A percentile compares a stretch with the other conserved stretches of the same genome.
Conservation (phyloP, 1,140 invertebrate species). For the Xylocopa sonorina region DNA sequence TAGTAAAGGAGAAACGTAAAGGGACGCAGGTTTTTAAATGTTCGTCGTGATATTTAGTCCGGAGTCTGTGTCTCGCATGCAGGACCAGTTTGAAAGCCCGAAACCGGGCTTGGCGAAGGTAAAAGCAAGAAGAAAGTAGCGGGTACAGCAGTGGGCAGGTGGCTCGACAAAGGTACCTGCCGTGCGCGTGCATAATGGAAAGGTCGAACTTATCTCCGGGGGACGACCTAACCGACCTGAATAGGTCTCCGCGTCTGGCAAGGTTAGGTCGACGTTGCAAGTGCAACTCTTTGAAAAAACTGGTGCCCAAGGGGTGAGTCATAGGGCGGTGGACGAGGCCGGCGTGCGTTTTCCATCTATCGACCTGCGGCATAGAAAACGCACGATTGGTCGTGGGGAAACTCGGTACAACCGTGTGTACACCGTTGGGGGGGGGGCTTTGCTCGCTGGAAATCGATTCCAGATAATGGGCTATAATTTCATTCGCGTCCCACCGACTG, state of each 20-base stretch:
- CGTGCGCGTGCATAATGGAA: slow-evolving; percentile 21
- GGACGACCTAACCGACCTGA: slow-evolving; percentile 21
- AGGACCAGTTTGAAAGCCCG: neutral
- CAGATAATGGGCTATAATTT: slow-evolving; percentile 57
- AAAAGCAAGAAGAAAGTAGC: slow-evolving; percentile 27
- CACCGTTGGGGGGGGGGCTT: neutral
- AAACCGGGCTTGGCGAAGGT: neutral
- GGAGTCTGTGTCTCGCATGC: neutral
- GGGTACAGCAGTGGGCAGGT: neutral
- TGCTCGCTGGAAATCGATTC: slow-evolving; percentile 46
- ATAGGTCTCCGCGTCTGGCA: slow-evolving; percentile 13
- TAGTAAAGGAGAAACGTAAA: neutral
- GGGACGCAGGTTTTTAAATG: neutral
- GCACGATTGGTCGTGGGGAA: slow-evolving; percentile 40
- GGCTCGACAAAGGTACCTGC: neutral
- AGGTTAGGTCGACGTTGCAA: slow-evolving; percentile 43
- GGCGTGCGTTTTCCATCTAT: slow-evolving; percentile 56
- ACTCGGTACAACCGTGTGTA: slow-evolving; percentile 18
- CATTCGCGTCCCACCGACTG: slow-evolving; percentile 45
- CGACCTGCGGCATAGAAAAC: slow-evolving; percentile 57
- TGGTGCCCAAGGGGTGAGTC: slow-evolving; percentile 52
- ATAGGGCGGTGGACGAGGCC: slow-evolving; percentile 24
- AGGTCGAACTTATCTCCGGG: slow-evolving; percentile 9
- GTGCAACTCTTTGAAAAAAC: slow-evolving; percentile 55
- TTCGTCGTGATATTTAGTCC: neutral